These are phyloP conservation scores for Amphipoea oculea DNA, from an alignment of 2,888 invertebrate genomes.

Conservation along the genomic window DNA sequence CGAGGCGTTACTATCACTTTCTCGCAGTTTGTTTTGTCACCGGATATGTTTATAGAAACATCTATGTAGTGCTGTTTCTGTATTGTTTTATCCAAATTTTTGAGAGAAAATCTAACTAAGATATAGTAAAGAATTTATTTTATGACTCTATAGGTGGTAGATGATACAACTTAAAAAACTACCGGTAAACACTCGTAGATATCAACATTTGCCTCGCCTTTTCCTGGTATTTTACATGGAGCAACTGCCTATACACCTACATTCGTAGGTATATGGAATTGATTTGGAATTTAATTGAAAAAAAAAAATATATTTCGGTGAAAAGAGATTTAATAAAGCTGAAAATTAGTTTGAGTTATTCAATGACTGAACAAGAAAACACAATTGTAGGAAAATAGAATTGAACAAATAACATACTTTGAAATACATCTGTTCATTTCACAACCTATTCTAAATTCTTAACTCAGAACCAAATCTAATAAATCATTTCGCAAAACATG, in stretches of 20 bases:
- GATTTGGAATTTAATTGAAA: no score
- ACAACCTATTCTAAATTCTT: neutral
- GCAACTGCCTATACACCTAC: no score
- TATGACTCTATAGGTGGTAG: no score
- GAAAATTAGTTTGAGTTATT: neutral
- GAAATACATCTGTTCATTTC: neutral
- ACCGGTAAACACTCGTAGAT: neutral
- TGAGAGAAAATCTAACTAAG: neutral
- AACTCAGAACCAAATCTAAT: neutral
- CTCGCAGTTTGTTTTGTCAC: constrained; percentile 47
- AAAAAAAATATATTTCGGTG: neutral
- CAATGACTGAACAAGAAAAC: neutral
- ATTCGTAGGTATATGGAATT: neutral
- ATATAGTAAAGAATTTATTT: neutral
- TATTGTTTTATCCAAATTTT: neutral
- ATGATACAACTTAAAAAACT: neutral
- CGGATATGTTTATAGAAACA: constrained; percentile 23
- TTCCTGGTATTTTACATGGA: neutral
- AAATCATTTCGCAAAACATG: constrained; percentile 13
- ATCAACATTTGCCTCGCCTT: neutral
- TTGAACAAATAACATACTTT: neutral
- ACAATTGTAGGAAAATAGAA: neutral
- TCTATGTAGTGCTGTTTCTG: neutral
- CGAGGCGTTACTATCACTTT: constrained; percentile 47
- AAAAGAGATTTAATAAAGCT: neutral